Conservation (phyloP, 1,140 invertebrate species). For the Eriocheir sinensis region DNA sequence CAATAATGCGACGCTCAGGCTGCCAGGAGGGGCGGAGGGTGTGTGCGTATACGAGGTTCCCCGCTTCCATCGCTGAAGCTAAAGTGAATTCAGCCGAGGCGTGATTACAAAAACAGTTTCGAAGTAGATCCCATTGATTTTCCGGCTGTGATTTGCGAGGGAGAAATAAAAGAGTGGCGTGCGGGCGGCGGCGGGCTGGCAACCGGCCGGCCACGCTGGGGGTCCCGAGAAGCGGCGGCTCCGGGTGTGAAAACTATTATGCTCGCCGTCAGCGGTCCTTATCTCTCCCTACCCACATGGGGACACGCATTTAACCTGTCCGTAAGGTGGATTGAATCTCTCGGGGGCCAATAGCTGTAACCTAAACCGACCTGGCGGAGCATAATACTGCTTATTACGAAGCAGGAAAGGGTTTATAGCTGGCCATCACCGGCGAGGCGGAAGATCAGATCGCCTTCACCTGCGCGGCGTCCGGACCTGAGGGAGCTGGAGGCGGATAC, state of each 20-base stretch:
- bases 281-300: slow-evolving; percentile 75
- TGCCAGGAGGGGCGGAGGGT: not conserved
- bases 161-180: not conserved
- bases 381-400: slow-evolving; percentile 54
- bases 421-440: not conserved
- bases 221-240: slow-evolving; percentile 30
- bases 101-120: not conserved
- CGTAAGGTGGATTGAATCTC: slow-evolving; percentile 67
- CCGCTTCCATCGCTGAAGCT: not conserved
- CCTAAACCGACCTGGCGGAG: slow-evolving; percentile 10
- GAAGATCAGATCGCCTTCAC: not conserved
- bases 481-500: not conserved
- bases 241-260: slow-evolving; percentile 75
- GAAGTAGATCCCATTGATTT: not conserved
- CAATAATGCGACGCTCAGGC: not conserved
- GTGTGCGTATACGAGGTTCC: not conserved
- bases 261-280: slow-evolving; percentile 70
- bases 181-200: slow-evolving; percentile 36
- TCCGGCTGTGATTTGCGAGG: not conserved
- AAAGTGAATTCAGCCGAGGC: not conserved
- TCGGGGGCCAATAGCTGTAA: slow-evolving; percentile 63
- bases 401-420: slow-evolving; percentile 1
- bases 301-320: slow-evolving; percentile 76
- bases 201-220: slow-evolving; percentile 49
- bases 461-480: not conserved